Evolutionary conservation across 2,888 invertebrate genomes (phyloP).

Genomic region (Hemaris fuciformis): DNA sequence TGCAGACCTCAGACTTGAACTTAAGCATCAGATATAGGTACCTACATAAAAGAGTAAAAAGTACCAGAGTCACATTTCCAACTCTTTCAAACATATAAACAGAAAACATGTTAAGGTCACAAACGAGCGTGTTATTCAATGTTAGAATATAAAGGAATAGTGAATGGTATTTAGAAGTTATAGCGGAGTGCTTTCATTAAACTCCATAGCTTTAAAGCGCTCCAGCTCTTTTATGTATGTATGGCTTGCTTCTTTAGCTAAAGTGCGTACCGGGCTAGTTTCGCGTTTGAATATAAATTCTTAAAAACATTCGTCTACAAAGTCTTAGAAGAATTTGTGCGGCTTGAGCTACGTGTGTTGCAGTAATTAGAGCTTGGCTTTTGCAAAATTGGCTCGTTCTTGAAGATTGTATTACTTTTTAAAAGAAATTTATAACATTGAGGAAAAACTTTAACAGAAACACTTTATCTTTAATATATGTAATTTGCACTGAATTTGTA

Average conservation of each 20-base stretch:
- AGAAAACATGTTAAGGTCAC: neutral
- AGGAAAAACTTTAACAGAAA: too few relatives aligned
- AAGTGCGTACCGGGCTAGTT: neutral
- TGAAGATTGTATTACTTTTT: too few relatives aligned
- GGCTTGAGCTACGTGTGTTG: neutral
- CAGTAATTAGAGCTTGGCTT: neutral
- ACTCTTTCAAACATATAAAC: neutral
- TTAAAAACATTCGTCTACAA: neutral
- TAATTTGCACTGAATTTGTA: too few relatives aligned
- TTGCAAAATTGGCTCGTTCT: too few relatives aligned
- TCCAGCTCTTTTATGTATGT: slow-evolving; percentile 13
- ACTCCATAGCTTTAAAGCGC: slow-evolving; percentile 13
- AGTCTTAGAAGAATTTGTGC: neutral
- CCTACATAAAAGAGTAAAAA: neutral
- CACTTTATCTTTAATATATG: too few relatives aligned
- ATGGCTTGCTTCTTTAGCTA: slow-evolving; percentile 15
- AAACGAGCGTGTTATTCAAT: neutral
- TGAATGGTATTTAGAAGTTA: slow-evolving; percentile 1
- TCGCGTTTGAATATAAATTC: neutral
- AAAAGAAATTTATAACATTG: too few relatives aligned
- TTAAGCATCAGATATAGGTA: too few relatives aligned
- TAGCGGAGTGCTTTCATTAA: slow-evolving; percentile 18
- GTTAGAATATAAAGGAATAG: neutral
- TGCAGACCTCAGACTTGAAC: neutral
- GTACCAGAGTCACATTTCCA: neutral